These are phyloP conservation scores for Diorhabda carinulata DNA, from an alignment of 1,140 invertebrate species.

Conservation along the genomic window DNA sequence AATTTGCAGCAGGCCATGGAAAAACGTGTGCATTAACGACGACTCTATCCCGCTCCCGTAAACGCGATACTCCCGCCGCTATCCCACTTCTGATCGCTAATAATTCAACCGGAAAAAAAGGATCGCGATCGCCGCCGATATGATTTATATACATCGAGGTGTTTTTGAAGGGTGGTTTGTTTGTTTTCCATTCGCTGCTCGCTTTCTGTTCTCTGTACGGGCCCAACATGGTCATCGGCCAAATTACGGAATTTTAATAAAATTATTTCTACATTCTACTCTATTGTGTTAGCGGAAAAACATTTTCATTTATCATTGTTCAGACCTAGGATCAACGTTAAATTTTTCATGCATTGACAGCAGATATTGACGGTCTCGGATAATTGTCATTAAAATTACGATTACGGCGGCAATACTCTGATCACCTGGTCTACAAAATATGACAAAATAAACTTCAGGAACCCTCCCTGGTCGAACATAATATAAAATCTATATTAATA, in stretches of 20 bases:
- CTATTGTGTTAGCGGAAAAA: constrained; percentile 11
- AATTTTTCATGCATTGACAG: constrained; percentile 6
- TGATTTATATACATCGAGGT: constrained; percentile 30
- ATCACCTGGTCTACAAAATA: too few species aligned
- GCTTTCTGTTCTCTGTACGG: constrained; percentile 8
- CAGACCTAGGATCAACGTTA: constrained; percentile 7
- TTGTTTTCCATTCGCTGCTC: constrained; percentile 29
- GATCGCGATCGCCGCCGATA: constrained; percentile 22
- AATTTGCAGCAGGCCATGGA: constrained; percentile 24
- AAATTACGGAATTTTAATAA: constrained; percentile 28
- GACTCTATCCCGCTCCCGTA: constrained; percentile 14
- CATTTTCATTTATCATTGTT: constrained; percentile 7
- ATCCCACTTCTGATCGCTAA: constrained; percentile 16
- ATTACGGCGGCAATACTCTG: too few species aligned
- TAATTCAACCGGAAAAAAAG: constrained; percentile 22
- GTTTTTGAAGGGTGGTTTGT: constrained; percentile 30
- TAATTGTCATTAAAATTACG: too few species aligned
- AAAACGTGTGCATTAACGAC: constrained; percentile 24
- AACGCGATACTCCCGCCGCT: constrained; percentile 11
- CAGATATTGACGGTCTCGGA: not conserved
- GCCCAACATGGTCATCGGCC: constrained; percentile 24
- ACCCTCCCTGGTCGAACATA: too few species aligned
- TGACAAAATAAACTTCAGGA: too few species aligned
- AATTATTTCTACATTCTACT: constrained; percentile 17
- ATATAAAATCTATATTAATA: too few species aligned